Base-by-base conservation (phyloP, 2,888 invertebrate genomes). In the Gymnoscelis rufifasciata region DNA sequence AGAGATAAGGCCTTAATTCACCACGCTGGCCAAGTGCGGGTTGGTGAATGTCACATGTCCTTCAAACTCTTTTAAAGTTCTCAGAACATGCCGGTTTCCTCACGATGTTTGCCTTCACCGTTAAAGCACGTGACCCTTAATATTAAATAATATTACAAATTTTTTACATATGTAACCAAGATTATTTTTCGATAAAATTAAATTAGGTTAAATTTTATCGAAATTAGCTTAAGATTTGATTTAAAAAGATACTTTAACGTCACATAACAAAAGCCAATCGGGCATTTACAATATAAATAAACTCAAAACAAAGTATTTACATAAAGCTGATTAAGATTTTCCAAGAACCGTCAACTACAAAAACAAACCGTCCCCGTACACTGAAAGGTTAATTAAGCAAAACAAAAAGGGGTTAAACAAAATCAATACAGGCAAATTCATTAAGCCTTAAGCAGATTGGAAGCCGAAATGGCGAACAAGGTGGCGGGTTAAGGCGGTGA, bases 371-470 rank as follows among this genome's bases (percentile, higher is more conserved):
- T 66, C 71, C 68, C 71, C 72, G 72, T 62, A 67, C 78, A 78
- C 65, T 76, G 69, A 86, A 86, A 88, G 87, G 87, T 88, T 88
- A 88, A 88, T 88, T 88, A 84, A 83, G 78, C 83, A 74, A 83
- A 87, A 87, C 87, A 87, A 86, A 87, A 88, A 84, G 84, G 87
- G 87, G 86, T 87, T 82, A 82, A 86, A 76, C 82, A 87, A 87
- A 88, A 88, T 88, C 87, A 86, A 88, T 88, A 88, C 81, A 79
- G 74, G 83, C 83, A 83, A 87, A 87, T 87, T 88, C 87, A 88
- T 88, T 88, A 87, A 77, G 83, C 78, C 77, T 77, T 88, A 88
- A 88, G 84, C 82, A 87, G 87, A 87, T 87, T 87, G 86, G 81
- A 83, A 84, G 78, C 79, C 86, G 84, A 83, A 72, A 86, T 86